Evolutionary conservation across 2,888 invertebrate species (phyloP), one percentile per base, ranked within the genome.

Genomic region (Phortica okadai): DNA sequence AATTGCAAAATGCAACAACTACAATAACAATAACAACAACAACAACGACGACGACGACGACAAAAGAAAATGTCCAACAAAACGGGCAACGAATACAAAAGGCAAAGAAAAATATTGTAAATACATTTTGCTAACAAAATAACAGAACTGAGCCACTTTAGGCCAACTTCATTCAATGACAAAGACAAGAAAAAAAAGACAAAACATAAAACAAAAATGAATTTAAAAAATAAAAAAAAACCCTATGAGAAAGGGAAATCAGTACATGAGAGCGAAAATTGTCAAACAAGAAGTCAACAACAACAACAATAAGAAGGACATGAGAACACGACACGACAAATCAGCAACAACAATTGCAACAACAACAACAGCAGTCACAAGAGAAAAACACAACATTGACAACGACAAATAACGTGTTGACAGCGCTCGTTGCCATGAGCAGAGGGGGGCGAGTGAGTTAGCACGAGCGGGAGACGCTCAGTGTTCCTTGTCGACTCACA

Each of bases 101-200:
- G 50, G 50, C 59, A 59, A 21, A 59, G 33, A 66, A 42, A 14
- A 79, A 76, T 76, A 82, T 82, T 81, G 80, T 84, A 79, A 84
- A 83, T 75, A 77, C 73, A 81, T 79, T 81, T 79, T 74, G 54
- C 75, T 66, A 74, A 74, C 76, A 72, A 74, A 78, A 77, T 75
- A 76, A 78, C 8, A 50, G 5, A 14, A 44, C 44, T 58, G 50
- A 54, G 42, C 44, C 54, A 74, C 74, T 54, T 75, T 64, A 67
- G 58, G 69, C 72, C 59, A 70, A 79, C 80, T 86, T 82, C 80
- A 83, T 80, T 83, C 79, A 84, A 80, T 73, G 80, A 77, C n/a
- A 66, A 66, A 14, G n/a, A 42, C 42, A 42, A 6, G 42, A 66
- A 42, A 66, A 8, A 6, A 83, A 81, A 80, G 83, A 66, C 10